phyloP scores from a whole-genome alignment of 2,797 vertebrate species.

The Kryptolebias ocellatus region DNA sequence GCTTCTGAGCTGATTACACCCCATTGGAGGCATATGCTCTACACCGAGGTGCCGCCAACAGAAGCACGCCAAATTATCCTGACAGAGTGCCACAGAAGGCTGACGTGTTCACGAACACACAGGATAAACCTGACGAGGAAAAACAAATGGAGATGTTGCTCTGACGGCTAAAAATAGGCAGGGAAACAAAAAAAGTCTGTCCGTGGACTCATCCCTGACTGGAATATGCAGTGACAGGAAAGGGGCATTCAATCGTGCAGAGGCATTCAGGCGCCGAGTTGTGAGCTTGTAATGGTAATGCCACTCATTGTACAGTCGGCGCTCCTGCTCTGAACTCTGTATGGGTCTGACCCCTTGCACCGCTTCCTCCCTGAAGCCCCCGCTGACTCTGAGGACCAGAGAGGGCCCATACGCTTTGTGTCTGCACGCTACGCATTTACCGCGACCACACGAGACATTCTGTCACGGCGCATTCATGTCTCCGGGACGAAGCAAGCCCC shows the following conservation, averaged over 20 bases:
- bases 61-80: neutral
- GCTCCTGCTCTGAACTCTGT: conserved; percentile 43
- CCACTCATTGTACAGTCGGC: conserved; percentile 45
- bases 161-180: conserved; percentile 44
- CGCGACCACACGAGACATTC: conserved; percentile 45
- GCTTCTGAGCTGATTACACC: conserved; percentile 35
- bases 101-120: neutral
- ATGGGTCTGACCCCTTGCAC: conserved; percentile 47
- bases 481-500: conserved; percentile 39
- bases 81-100: neutral
- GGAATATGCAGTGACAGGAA: conserved; percentile 35
- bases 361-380: conserved; percentile 34
- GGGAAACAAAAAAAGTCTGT: conserved; percentile 1
- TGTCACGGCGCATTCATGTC: conserved; percentile 63
- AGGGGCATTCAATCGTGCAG: conserved; percentile 15
- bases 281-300: conserved; percentile 52
- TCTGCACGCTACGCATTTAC: conserved; percentile 59
- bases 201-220: conserved; percentile 34
- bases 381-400: conserved; percentile 41
- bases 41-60: neutral
- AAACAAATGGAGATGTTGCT: conserved; percentile 13
- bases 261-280: conserved; percentile 26
- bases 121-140: conserved; percentile 23
- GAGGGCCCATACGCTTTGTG: conserved; percentile 56
- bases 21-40: conserved; percentile 13